Evolutionary conservation across 2,797 vertebrate genomes (phyloP), one percentile per base, ranked within the genome.

Genomic region (Thamnophis elegans): DNA sequence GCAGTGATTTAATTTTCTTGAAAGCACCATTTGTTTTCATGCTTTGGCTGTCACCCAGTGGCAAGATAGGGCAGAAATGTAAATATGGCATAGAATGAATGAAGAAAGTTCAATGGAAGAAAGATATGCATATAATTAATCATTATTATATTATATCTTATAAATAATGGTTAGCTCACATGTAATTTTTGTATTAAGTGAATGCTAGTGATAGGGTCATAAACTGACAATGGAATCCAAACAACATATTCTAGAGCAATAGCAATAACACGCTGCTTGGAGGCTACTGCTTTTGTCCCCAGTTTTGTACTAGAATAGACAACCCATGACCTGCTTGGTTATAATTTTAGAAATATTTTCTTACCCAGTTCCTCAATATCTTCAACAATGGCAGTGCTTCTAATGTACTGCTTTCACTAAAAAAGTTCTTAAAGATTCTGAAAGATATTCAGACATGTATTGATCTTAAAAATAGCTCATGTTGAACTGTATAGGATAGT

Each of bases 41-140:
- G 96, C 95, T 95, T 96, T 96, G 97, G 96, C 97, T 96, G 96
- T 96, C 96, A 96, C 96, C 95, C 96, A 97, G 96, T 96, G 96
- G 96, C 95, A 96, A 96, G 96, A 96, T 96, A 96, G 95, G 96
- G 96, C 96, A 95, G 94, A 95, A 93, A 95, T 5, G 2, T 97
- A 97, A 97, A 96, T 95, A 95, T 94, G 92, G 91, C 16, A 86
- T 95, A 65, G 92, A 58, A 58, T 88, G 90, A 96, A 95, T 92
- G 91, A 94, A n/a, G 65, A 93, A 94, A 95, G 92, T 91, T 92
- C 60, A 94, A 91, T 92, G 95, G 78, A 85, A 89, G 90, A 8
- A 90, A 94, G 91, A 58, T 59, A 88, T 85, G 95, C 86, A 93
- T 94, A 95, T 92, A 94, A 93, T n/a, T 94, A 96, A 95, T 93